Percentiles rank a stretch among this genome's conserved stretches.
phyloP scores from a whole-genome alignment of 2,113 vertebrate species.

The Chlamydotis undulata region DNA sequence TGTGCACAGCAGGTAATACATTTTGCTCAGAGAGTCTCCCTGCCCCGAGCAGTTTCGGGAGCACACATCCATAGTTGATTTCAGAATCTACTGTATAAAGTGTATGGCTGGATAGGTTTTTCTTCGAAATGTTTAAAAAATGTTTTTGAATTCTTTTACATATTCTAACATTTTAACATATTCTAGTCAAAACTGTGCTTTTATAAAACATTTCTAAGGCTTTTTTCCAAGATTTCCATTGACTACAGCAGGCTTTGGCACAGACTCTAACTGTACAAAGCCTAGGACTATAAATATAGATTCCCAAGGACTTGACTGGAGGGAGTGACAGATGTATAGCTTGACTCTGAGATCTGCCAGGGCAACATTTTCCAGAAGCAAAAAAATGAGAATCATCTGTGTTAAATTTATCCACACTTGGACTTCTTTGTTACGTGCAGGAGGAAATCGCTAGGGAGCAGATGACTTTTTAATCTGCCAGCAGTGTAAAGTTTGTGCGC shows the following conservation, averaged over 20 bases:
- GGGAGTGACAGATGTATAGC: conserved; percentile 48
- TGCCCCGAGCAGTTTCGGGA: background rate
- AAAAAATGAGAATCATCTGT: conserved; percentile 55
- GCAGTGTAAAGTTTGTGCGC: background rate
- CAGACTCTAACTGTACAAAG: background rate
- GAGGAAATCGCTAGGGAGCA: conserved; percentile 29
- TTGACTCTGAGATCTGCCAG: conserved; percentile 35
- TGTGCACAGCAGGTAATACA: background rate
- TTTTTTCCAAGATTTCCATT: conserved; percentile 10
- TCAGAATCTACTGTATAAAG: background rate
- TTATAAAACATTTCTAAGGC: background rate
- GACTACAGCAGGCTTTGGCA: conserved; percentile 30
- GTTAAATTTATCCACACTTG: conserved; percentile 54
- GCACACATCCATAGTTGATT: background rate
- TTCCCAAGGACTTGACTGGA: conserved; percentile 47
- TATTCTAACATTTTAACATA: background rate
- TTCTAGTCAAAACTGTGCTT: conserved; percentile 16
- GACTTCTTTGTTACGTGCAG: conserved; percentile 33
- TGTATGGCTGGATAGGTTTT: background rate
- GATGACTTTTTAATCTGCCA: conserved; percentile 32
- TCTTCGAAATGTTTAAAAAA: background rate
- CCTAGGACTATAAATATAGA: conserved; percentile 5
- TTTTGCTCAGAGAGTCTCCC: background rate
- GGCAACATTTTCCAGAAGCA: conserved; percentile 49
- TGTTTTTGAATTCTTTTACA: background rate